Base-by-base conservation (phyloP, 2,113 vertebrate genomes). In the Hucho hucho region DNA sequence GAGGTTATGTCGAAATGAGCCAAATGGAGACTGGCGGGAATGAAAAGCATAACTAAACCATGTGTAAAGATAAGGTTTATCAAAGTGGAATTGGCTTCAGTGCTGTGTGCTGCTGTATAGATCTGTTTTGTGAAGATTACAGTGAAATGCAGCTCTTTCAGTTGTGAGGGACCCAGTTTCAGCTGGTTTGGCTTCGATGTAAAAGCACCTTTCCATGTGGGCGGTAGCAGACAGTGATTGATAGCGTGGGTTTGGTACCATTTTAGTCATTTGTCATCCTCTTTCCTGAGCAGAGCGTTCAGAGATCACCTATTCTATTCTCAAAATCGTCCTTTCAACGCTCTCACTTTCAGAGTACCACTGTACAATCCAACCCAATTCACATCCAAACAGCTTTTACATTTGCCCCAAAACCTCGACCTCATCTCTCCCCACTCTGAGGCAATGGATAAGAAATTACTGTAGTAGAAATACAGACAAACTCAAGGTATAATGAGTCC, bases 81-180 rank as follows among this genome's bases (percentile, higher is more conserved):
- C 75, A 6, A 56, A 20, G 14, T 5, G 53, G 53, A 56, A 56
- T 70, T 37, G 25, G 53, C 26, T 58, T 0, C 1, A 46, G 28
- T 49, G 24, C 75, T 74, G 37, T 78, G 80, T 63, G 56, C 71
- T 78, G 79, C 37, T 43, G 7, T 43, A 2, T 43, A 11, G 9
- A 43, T 43, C 37, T 5, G 20, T 72, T 66, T 79, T 80, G 76
- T 68, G 72, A 81, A 68, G 24, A 75, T 56, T 56, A 56, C 53
- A 56, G 53, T 18, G 53, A 4, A 56, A 56, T 20, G 53, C 18
- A 11, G 18, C 53, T 56, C 81, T 75, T 77, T 69, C 66, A 84
- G 84, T 71, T 87, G 87, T 87, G 77, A 79, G 63, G 69, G 28
- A 43, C 29, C 18, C 9, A 20, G 65, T 67, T 32, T 67, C 18